Percentiles rank a stretch among this genome's conserved stretches.
Evolutionary conservation across 1,140 invertebrate species (phyloP).

Genomic region (Pissodes strobi): DNA sequence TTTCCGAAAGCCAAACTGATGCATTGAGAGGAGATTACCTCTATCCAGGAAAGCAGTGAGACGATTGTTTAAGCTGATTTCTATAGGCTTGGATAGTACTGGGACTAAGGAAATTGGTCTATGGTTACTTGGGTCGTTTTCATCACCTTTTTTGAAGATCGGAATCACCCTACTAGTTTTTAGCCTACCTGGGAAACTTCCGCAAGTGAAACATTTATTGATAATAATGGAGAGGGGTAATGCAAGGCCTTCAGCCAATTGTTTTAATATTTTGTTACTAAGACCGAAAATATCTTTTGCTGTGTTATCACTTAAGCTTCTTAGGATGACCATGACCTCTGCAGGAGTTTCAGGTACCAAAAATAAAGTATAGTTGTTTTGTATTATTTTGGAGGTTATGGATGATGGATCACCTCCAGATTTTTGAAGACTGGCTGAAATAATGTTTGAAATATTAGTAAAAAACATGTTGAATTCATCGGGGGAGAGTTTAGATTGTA

Average conservation of each 20-base stretch:
- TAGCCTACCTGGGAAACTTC: slow-evolving; percentile 1
- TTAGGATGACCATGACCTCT: slow-evolving; percentile 1
- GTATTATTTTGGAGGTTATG: background rate
- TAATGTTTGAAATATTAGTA: too few species aligned
- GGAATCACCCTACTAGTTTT: slow-evolving; percentile 2
- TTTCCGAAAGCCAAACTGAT: too few species aligned
- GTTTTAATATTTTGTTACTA: background rate
- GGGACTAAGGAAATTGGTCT: too few species aligned
- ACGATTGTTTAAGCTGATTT: too few species aligned
- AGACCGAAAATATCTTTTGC: background rate
- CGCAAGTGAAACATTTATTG: background rate
- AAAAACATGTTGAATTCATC: background rate
- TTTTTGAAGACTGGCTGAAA: background rate
- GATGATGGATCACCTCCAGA: background rate
- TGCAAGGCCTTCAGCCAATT: background rate
- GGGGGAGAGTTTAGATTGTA: background rate
- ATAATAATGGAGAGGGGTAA: background rate
- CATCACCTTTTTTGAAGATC: slow-evolving; percentile 2
- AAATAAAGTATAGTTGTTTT: background rate
- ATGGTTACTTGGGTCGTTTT: too few species aligned
- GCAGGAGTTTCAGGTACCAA: too few species aligned
- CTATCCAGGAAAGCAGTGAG: too few species aligned
- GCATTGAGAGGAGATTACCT: too few species aligned
- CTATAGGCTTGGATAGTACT: too few species aligned
- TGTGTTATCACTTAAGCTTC: background rate